Conservation (phyloP, 2,888 invertebrate genomes). For the Tenodera sinensis region DNA sequence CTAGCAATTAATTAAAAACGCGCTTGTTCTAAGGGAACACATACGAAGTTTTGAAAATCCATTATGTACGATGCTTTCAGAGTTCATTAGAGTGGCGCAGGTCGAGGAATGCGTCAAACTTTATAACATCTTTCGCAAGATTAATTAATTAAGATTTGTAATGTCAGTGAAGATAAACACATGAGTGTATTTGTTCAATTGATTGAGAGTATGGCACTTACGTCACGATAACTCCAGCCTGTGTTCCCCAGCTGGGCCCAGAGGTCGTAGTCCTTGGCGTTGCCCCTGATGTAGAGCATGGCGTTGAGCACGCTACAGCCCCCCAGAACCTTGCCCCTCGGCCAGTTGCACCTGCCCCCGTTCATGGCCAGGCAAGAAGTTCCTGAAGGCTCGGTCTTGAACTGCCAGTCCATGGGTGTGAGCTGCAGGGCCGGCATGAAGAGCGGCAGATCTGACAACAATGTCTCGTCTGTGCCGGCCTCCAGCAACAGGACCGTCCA, state of each 20-base stretch:
- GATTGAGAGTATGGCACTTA: too few species aligned
- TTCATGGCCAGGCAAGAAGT: slow-evolving; percentile 58
- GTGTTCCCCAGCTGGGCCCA: slow-evolving; percentile 73
- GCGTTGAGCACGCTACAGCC: slow-evolving; percentile 84
- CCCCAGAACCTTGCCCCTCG: slow-evolving; percentile 71
- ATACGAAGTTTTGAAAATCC: too few species aligned
- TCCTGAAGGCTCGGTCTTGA: slow-evolving; percentile 67
- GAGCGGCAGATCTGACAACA: slow-evolving; percentile 67
- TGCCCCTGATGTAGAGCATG: slow-evolving; percentile 85
- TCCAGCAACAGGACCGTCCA: slow-evolving; percentile 75
- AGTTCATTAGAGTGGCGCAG: too few species aligned
- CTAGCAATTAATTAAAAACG: too few species aligned
- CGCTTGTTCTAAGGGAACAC: too few species aligned
- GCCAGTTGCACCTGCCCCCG: slow-evolving; percentile 49
- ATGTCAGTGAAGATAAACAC: too few species aligned
- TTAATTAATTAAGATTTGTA: too few species aligned
- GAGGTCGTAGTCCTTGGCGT: slow-evolving; percentile 77
- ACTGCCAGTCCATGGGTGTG: slow-evolving; percentile 78
- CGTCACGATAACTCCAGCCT: slow-evolving; percentile 74
- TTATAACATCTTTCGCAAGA: too few species aligned
- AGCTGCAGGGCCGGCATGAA: slow-evolving; percentile 68
- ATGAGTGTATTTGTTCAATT: too few species aligned
- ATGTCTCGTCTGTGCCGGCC: slow-evolving; percentile 72
- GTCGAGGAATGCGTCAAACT: too few species aligned
- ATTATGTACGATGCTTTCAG: too few species aligned